A percentile compares a stretch with the other conserved stretches of the same genome.
phyloP scores from a whole-genome alignment of 1,140 invertebrate species.

The Apis dorsata region DNA sequence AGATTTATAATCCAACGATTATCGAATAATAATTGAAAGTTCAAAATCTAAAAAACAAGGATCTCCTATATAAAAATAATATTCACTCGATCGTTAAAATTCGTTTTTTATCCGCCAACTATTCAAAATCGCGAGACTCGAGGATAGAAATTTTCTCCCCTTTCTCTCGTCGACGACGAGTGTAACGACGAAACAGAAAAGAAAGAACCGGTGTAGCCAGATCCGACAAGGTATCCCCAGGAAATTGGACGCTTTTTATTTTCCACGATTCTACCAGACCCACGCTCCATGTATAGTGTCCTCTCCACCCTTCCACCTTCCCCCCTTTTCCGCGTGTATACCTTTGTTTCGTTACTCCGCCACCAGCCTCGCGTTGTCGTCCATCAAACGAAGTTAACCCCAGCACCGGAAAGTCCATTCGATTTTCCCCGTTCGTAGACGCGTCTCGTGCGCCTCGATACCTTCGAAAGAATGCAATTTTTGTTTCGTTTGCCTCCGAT shows the following conservation, averaged over 20 bases:
- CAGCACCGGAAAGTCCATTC: slow-evolving; percentile 50
- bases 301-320: background rate
- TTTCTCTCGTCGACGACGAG: too few relatives aligned
- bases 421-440: slow-evolving; percentile 24
- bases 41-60: too few relatives aligned
- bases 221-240: slow-evolving; percentile 50
- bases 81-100: too few relatives aligned
- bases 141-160: too few relatives aligned
- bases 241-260: slow-evolving; percentile 66
- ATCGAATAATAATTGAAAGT: too few relatives aligned
- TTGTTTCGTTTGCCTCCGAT: slow-evolving; percentile 16
- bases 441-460: background rate
- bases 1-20: too few relatives aligned
- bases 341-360: slow-evolving; percentile 13
- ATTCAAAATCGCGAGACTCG: too few relatives aligned
- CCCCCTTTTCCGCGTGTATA: background rate
- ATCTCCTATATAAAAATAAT: too few relatives aligned
- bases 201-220: slow-evolving; percentile 14
- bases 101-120: too few relatives aligned
- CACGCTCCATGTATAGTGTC: background rate
- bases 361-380: slow-evolving; percentile 11
- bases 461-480: slow-evolving; percentile 29
- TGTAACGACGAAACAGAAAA: background rate
- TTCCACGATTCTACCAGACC: slow-evolving; percentile 59
- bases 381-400: slow-evolving; percentile 46